Conservation (phyloP, 2,113 vertebrate genomes). For the Pardalotus punctatus region DNA sequence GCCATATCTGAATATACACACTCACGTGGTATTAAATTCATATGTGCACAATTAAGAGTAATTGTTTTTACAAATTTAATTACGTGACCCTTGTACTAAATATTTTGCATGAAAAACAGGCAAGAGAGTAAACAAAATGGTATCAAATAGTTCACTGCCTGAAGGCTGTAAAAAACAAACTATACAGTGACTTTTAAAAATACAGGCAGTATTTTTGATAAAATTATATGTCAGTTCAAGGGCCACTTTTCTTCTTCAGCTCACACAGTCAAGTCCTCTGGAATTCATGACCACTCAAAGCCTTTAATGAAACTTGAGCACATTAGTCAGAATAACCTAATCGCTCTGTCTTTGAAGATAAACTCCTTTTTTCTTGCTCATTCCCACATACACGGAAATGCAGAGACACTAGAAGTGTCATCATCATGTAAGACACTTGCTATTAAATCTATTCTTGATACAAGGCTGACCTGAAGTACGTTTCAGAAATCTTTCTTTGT, state of each 20-base stretch:
- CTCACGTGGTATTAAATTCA: not conserved
- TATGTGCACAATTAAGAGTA: not conserved
- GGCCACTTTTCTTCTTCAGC: not conserved
- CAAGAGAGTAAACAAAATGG: not conserved
- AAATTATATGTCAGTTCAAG: constrained; percentile 27
- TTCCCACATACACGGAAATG: not conserved
- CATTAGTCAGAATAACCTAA: constrained; percentile 45
- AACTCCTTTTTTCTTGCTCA: constrained; percentile 1
- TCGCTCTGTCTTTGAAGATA: constrained; percentile 43
- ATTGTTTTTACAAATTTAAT: constrained; percentile 1
- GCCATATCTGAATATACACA: not conserved
- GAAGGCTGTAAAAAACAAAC: not conserved
- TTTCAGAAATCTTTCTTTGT: constrained; percentile 47
- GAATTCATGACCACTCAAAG: constrained; percentile 44
- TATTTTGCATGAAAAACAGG: not conserved
- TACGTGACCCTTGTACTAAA: not conserved
- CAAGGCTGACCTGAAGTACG: constrained; percentile 14
- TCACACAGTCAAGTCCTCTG: not conserved
- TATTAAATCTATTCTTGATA: constrained; percentile 40
- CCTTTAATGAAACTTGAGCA: constrained; percentile 48
- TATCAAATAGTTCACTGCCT: not conserved
- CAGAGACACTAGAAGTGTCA: not conserved
- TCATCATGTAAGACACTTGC: constrained; percentile 32
- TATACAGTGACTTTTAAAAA: not conserved
- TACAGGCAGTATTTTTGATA: not conserved